phyloP scores from a whole-genome alignment of 2,797 vertebrate species.

The Sphenodon punctatus region DNA sequence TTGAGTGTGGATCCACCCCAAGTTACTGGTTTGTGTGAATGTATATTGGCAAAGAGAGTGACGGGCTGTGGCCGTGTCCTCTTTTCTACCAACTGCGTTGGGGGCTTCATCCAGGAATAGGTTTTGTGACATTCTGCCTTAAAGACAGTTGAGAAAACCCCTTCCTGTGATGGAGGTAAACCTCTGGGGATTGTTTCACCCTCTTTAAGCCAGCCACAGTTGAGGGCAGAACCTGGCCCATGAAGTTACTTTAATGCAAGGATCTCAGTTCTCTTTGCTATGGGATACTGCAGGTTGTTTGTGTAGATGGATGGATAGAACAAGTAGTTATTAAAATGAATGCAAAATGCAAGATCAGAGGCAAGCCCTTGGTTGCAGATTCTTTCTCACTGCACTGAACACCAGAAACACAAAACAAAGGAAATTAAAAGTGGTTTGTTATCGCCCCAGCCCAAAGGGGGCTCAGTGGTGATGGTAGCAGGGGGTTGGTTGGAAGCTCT shows the following conservation, averaged over 20 bases:
- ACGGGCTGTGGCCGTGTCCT: no score
- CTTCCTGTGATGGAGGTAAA: no score
- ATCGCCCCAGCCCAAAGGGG: not conserved
- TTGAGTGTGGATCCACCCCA: no score
- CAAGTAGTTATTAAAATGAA: not conserved
- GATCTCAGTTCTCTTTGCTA: not conserved
- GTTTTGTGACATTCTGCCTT: no score
- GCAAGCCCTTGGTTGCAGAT: not conserved
- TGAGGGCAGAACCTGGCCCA: fast-evolving
- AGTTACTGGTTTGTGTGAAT: no score
- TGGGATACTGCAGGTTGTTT: not conserved
- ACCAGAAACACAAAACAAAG: not conserved
- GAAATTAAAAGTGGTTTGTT: not conserved
- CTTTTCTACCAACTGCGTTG: no score
- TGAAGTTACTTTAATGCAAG: not conserved
- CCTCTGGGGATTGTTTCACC: not conserved
- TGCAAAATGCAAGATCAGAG: not conserved
- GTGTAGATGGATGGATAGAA: not conserved
- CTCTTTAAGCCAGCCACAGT: not conserved
- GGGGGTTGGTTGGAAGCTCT: not conserved
- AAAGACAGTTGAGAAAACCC: no score
- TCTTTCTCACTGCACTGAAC: not conserved
- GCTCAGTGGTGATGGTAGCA: not conserved
- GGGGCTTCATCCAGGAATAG: no score
- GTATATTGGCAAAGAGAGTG: no score